Conservation (phyloP, 2,113 vertebrate genomes). For the Amblyopsis rosae region DNA sequence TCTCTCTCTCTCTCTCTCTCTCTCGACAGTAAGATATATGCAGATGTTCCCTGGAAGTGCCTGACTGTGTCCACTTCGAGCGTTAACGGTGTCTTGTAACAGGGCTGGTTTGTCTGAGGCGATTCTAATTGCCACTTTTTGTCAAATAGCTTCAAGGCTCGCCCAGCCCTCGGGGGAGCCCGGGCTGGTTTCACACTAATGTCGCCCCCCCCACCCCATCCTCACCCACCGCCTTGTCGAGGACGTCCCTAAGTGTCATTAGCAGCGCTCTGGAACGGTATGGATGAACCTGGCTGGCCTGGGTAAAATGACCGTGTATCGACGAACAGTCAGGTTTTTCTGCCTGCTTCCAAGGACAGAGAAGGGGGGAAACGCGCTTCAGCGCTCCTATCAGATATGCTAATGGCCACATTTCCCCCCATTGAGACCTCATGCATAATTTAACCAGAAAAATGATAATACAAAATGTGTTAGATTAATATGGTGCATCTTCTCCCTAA, state of each 20-base stretch:
- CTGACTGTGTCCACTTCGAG: constrained; percentile 46
- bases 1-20: constrained; percentile 15
- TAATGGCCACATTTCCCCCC: constrained; percentile 77
- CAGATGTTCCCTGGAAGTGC: constrained; percentile 57
- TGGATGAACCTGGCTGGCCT: constrained; percentile 56
- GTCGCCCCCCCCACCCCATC: constrained; percentile 48
- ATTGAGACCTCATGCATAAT: constrained; percentile 79
- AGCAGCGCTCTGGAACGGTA: constrained; percentile 53
- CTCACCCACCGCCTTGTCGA: constrained; percentile 21
- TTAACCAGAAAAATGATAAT: constrained; percentile 70
- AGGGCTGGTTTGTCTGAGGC: constrained; percentile 55
- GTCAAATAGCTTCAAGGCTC: constrained; percentile 58
- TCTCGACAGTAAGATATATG: constrained; percentile 61
- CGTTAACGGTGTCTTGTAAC: constrained; percentile 65
- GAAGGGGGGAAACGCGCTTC: constrained; percentile 67
- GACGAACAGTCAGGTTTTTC: constrained; percentile 74
- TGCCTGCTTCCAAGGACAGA: constrained; percentile 73
- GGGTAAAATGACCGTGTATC: constrained; percentile 79
- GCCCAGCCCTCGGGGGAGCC: constrained; percentile 53
- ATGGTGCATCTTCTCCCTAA: constrained; percentile 60
- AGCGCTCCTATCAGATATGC: constrained; percentile 76
- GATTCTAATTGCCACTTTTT: constrained; percentile 67
- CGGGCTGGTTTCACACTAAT: constrained; percentile 65
- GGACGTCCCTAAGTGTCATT: constrained; percentile 67
- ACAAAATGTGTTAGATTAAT: constrained; percentile 69